phyloP scores from a whole-genome alignment of 2,797 vertebrate genomes.

The Pseudochirops cupreus region DNA sequence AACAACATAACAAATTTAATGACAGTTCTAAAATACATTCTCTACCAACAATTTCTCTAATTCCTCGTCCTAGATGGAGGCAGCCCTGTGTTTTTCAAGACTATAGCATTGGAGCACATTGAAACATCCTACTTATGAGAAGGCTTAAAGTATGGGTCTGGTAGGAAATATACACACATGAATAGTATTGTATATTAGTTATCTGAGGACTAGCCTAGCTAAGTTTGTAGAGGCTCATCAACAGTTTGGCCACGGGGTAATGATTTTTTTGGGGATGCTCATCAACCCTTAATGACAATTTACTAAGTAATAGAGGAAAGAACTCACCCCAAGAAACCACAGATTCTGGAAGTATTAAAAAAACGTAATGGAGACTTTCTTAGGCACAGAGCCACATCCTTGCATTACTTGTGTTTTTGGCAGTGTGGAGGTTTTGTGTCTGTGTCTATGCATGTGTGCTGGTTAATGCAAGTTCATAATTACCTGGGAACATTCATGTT shows the following conservation, averaged over 20 bases:
- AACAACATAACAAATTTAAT: slow-evolving; percentile 25
- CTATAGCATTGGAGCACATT: background rate
- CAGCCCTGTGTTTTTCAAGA: background rate
- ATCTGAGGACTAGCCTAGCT: background rate
- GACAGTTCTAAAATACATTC: background rate
- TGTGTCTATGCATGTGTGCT: slow-evolving; percentile 43
- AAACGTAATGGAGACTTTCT: background rate
- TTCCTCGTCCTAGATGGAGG: background rate
- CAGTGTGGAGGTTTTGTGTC: background rate
- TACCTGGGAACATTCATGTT: slow-evolving; percentile 38
- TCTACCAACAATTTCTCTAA: background rate
- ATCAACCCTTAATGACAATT: background rate
- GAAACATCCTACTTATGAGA: background rate
- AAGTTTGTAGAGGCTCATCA: background rate
- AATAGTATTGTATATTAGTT: background rate
- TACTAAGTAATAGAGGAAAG: background rate
- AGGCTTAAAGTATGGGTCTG: background rate
- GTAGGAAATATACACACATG: background rate
- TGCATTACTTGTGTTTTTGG: background rate
- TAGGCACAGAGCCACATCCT: slow-evolving; percentile 6
- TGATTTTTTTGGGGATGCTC: background rate
- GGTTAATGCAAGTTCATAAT: slow-evolving; percentile 52
- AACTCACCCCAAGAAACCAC: background rate
- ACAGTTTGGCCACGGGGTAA: background rate
- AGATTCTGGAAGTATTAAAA: background rate